Percentiles rank a stretch among this genome's conserved stretches.
These are phyloP conservation scores for Pogonomyrmex californicus DNA, from an alignment of 1,140 invertebrate genomes.

Conservation along the genomic window DNA sequence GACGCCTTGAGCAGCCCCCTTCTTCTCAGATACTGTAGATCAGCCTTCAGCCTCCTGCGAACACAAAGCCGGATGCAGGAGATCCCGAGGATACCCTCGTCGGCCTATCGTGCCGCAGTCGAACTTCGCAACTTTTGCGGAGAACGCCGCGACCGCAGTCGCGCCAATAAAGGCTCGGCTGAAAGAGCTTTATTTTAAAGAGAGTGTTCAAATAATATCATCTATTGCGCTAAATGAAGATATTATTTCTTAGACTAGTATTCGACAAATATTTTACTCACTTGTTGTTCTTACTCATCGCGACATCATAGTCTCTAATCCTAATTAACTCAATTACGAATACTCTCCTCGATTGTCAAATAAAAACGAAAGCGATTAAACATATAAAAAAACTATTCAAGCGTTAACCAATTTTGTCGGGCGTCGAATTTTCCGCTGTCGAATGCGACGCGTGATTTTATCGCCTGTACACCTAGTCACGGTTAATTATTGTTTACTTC, in stretches of 20 bases:
- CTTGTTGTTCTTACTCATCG: not conserved
- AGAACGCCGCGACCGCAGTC: constrained; percentile 7
- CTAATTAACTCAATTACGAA: not conserved
- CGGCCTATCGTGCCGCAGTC: not conserved
- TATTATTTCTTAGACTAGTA: not conserved
- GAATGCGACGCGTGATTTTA: constrained; percentile 48
- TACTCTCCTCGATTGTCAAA: not conserved
- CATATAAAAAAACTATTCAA: constrained; percentile 20
- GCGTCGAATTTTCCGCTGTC: constrained; percentile 32
- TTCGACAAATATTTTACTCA: not conserved
- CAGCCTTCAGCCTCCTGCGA: constrained; percentile 89
- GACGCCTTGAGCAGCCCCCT: constrained; percentile 88
- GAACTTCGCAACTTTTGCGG: constrained; percentile 29
- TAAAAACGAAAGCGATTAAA: not conserved
- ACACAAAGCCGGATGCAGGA: constrained; percentile 59
- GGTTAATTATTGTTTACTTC: constrained; percentile 58
- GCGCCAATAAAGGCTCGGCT: not conserved
- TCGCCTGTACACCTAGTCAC: constrained; percentile 32
- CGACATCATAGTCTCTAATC: not conserved
- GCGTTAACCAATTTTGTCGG: constrained; percentile 17
- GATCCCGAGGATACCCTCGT: constrained; percentile 14
- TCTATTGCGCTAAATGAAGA: not conserved
- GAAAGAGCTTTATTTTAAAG: not conserved
- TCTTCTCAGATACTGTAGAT: constrained; percentile 88
- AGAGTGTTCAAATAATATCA: not conserved